Evolutionary conservation across 2,888 invertebrate species (phyloP).

Genomic region (Baronia brevicornis): DNA sequence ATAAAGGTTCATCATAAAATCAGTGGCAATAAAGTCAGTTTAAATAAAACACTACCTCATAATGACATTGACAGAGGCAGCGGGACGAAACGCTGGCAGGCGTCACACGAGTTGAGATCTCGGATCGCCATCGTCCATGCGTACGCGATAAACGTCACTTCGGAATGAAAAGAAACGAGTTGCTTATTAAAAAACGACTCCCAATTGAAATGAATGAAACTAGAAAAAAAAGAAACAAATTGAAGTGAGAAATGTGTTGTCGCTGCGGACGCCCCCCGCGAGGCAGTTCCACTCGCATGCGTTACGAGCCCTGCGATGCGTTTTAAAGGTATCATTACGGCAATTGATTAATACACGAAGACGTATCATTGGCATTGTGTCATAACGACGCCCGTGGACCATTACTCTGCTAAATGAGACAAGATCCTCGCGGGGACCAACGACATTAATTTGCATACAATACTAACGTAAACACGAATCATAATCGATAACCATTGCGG

Average conservation of each 20-base stretch:
- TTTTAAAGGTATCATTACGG: conserved; percentile 43
- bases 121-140: conserved; percentile 57
- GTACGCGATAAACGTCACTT: conserved; percentile 69
- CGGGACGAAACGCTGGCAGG: conserved; percentile 63
- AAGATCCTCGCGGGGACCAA: conserved; percentile 40
- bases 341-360: conserved; percentile 52
- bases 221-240: conserved; percentile 61
- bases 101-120: conserved; percentile 58
- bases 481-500: conserved; percentile 38
- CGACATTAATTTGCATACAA: conserved; percentile 63
- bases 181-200: conserved; percentile 54
- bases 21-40: conserved; percentile 65
- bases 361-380: conserved; percentile 51
- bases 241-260: conserved; percentile 71
- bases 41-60: conserved; percentile 67
- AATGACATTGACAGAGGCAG: conserved; percentile 66
- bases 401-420: conserved; percentile 60
- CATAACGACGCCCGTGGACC: conserved; percentile 35
- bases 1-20: conserved; percentile 67
- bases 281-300: conserved; percentile 31
- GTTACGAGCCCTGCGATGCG: conserved; percentile 18
- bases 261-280: conserved; percentile 55
- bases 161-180: conserved; percentile 66
- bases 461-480: conserved; percentile 31
- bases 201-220: conserved; percentile 62